Evolutionary conservation across 2,888 invertebrate species (phyloP), one percentile per base, ranked within the genome.

Genomic region (Andrena fulva): DNA sequence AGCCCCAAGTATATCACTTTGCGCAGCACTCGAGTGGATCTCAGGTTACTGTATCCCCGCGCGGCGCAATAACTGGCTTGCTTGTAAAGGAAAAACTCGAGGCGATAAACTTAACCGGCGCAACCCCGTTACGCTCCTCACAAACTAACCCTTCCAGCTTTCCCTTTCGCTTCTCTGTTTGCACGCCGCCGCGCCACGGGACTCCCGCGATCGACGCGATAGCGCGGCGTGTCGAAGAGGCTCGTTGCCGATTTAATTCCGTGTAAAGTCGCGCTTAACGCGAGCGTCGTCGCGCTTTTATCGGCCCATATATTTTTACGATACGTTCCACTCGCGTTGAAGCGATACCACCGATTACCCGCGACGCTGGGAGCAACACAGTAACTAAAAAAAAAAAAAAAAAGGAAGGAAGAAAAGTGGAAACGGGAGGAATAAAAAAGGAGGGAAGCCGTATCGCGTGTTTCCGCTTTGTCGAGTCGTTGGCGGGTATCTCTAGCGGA

Each of bases 301-400:
- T 80, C 73, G 79, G 50, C 10, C 35, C 72, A 20, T 80, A 63
- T 79, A 64, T 68, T 73, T 80, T 73, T 69, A 79, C 68, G 73
- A 72, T 27, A 29, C 63, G 64, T 59, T 79, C 59, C 27, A 35
- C 52, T 50, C 10, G 66, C 63, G 64, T 79, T 64, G 42, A 69
- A 79, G 24, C 73, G 79, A 5, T 59, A 27, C 20, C 50, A 33
- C 63, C 79, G 79, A 80, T 80, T 80, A 76, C 42, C 27, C 33
- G 33, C 24, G 24, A 74, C 56, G 59, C 66, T 54, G 54, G 7
- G 8, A 54, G 7, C 20, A 54, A 24, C 54, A 54, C 29, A 33
- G 42, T 4, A 42, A 42, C 16, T 1, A 16, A 42, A 16, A 42
- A 35, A 42, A 42, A 35, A 42, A 42, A 42, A 42, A 42, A 16